A percentile compares a stretch with the other conserved stretches of the same genome.
phyloP scores from a whole-genome alignment of 2,888 invertebrate genomes.

The Chouioia cunea region DNA sequence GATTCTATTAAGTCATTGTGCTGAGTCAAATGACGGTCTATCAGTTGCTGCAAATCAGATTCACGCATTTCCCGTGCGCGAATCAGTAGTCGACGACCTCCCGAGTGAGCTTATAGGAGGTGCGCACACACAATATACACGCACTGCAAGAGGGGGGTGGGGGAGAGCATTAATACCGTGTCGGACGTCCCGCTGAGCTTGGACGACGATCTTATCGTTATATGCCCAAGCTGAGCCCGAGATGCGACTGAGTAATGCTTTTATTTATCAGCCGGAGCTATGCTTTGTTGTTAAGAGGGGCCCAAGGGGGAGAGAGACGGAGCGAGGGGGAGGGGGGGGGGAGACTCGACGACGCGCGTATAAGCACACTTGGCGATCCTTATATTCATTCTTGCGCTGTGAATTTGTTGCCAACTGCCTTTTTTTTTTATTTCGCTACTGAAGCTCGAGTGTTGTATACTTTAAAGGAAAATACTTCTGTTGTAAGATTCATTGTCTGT shows the following conservation, averaged over 20 bases:
- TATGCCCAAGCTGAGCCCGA: conserved; percentile 6
- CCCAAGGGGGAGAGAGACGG: conserved; percentile 48
- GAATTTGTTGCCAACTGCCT: not conserved
- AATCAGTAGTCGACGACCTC: conserved; percentile 1
- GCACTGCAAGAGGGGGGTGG: conserved; percentile 36
- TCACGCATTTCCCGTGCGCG: not conserved
- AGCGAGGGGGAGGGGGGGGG: too few relatives aligned
- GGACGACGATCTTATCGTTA: conserved; percentile 64
- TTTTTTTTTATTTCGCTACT: too few relatives aligned
- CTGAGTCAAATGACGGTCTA: not conserved
- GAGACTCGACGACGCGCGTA: conserved; percentile 6
- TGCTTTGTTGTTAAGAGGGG: conserved; percentile 60
- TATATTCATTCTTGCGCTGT: not conserved
- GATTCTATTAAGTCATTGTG: too few relatives aligned
- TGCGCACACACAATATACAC: not conserved
- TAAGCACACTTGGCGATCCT: not conserved
- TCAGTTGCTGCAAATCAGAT: not conserved
- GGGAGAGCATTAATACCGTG: conserved; percentile 65
- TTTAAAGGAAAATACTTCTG: too few relatives aligned
- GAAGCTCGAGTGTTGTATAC: too few relatives aligned
- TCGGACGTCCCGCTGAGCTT: conserved; percentile 64
- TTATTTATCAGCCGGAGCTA: conserved; percentile 67
- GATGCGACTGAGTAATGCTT: conserved; percentile 66
- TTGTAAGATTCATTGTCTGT: too few relatives aligned
- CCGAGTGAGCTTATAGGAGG: conserved; percentile 2